Conservation (phyloP, 2,888 invertebrate genomes). For the Callosobruchus maculatus region DNA sequence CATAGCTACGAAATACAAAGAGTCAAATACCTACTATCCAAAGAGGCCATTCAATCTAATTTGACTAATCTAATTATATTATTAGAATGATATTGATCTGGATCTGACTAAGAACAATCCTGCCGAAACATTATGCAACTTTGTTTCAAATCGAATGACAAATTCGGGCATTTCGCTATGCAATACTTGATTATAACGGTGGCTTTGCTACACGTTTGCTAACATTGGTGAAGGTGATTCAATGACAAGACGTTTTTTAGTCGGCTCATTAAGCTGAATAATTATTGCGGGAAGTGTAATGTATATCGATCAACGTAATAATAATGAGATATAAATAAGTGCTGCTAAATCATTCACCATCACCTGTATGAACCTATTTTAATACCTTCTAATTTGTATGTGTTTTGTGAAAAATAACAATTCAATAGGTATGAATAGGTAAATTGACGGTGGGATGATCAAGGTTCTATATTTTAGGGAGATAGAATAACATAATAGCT, state of each 20-base stretch:
- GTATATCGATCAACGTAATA: not conserved
- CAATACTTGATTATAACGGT: not conserved
- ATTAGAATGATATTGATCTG: not conserved
- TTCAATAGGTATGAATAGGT: no score
- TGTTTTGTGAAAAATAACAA: no score
- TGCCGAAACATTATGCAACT: not conserved
- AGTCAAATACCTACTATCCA: no score
- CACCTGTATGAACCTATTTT: no score
- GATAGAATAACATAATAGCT: no score
- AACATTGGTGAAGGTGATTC: not conserved
- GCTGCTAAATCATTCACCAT: no score
- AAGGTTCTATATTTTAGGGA: no score
- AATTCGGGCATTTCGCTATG: not conserved
- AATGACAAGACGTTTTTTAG: not conserved
- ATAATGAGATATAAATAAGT: no score
- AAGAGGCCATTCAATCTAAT: no score
- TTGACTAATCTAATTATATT: not conserved
- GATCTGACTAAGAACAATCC: not conserved
- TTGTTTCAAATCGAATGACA: not conserved
- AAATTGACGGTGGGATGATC: no score
- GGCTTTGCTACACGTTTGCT: not conserved
- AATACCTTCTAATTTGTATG: no score
- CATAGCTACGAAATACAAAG: no score
- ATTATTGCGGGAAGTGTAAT: not conserved
- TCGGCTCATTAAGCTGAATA: not conserved